phyloP scores from a whole-genome alignment of 1,140 invertebrate species.

The Calephelis nemesis region DNA sequence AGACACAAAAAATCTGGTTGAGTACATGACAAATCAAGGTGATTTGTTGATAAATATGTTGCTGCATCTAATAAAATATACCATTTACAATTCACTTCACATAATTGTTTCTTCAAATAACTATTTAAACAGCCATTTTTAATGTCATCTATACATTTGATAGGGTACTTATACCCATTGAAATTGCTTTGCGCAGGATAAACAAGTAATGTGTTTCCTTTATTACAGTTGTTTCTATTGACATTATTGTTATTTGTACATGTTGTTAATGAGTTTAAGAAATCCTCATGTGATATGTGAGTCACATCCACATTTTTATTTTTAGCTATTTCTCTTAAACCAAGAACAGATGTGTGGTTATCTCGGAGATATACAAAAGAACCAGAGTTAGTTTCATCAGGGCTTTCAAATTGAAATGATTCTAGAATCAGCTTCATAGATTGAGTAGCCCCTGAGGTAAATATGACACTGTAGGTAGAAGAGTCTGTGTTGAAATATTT shows the following conservation, averaged over 20 bases:
- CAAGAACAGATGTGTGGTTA: constrained; percentile 97
- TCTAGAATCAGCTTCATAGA: constrained; percentile 92
- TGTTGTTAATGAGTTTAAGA: constrained; percentile 69
- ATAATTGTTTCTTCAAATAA: constrained; percentile 52
- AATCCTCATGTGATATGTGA: constrained; percentile 77
- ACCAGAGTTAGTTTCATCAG: constrained; percentile 64
- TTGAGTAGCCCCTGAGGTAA: constrained; percentile 93
- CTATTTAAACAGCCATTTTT: constrained; percentile 82
- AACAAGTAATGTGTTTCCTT: constrained; percentile 84
- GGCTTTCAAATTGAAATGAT: constrained; percentile 83
- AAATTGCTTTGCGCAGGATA: constrained; percentile 97
- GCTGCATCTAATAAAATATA: constrained; percentile 94
- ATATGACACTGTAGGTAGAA: constrained; percentile 92
- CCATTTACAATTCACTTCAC: constrained; percentile 81
- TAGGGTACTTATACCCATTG: constrained; percentile 93
- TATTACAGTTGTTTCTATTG: constrained; percentile 33
- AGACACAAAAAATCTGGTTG: constrained; percentile 94
- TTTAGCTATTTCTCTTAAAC: constrained; percentile 87
- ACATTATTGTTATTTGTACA: constrained; percentile 29
- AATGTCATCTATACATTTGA: constrained; percentile 85
- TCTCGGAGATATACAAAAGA: constrained; percentile 91
- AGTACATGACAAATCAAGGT: constrained; percentile 85
- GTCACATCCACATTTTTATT: constrained; percentile 76
- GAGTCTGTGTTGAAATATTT: constrained; percentile 90
- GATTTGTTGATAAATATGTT: constrained; percentile 87